Evolutionary conservation across 2,888 invertebrate species (phyloP), one percentile per base, ranked within the genome.

Genomic region (Petrolisthes manimaculis): DNA sequence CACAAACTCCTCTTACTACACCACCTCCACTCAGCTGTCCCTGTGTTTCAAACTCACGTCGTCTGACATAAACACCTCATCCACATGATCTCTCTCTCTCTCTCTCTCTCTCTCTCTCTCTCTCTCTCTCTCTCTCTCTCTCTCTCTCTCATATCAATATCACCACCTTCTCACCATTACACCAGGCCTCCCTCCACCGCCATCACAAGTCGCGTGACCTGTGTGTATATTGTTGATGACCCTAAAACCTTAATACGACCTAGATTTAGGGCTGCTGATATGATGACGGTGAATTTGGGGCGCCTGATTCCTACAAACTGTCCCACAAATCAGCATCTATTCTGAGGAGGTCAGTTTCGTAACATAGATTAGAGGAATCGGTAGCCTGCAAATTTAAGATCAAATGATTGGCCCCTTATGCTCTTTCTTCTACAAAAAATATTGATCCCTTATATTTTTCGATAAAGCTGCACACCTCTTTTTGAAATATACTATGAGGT

Each of bases 61-160:
- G 54, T 1, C 51, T n/a, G 18, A 14, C 51, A 5, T 0, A 12
- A 21, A 4, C 21, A 24, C 12, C 53, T 24, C 18, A 69, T 18
- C 24, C 67, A 69, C 69, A 55, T n/a, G 8, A 6, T 83, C 9
- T 24, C 37, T 69, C 69, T 69, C 37, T 8, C 18, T 51, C 8
- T 69, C 37, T 61, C 61, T 51, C 53, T 83, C 82, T 69, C 69
- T 83, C 82, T 69, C 69, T 83, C 82, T 83, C 82, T 83, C 82
- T 83, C 69, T 69, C 69, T 69, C 82, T 82, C 82, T 37, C 69
- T 37, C 82, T 82, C 82, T 37, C 69, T 37, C 69, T 82, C 82
- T 82, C 82, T 69, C 82, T 37, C 51, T 82, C 82, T 37, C 69
- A 14, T 51, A 61, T 61, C 8, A 61, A 61, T 61, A 61, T 74